These are phyloP conservation scores for Siniperca chuatsi DNA, from an alignment of 2,113 vertebrate species.

Conservation along the genomic window DNA sequence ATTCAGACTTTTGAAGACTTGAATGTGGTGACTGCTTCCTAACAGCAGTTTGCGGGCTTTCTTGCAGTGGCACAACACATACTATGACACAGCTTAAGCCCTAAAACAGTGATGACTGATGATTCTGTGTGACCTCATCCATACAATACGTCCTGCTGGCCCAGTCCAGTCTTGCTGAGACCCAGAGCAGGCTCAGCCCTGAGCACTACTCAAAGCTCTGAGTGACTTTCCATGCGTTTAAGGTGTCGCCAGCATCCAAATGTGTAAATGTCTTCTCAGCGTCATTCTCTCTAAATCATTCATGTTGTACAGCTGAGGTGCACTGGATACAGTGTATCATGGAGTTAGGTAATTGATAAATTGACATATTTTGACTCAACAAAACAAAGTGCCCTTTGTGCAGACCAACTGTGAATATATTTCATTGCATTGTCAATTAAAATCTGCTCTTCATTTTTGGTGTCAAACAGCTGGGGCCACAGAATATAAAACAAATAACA, in stretches of 20 bases:
- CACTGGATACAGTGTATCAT: not conserved
- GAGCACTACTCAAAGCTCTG: not conserved
- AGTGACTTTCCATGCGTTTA: not conserved
- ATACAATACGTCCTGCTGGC: constrained; percentile 7
- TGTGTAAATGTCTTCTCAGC: not conserved
- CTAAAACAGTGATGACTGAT: constrained; percentile 32
- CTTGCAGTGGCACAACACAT: not conserved
- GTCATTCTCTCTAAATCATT: not conserved
- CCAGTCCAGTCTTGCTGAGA: constrained; percentile 33
- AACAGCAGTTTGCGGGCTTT: constrained; percentile 17
- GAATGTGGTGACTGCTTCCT: not conserved
- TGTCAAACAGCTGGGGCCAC: constrained; percentile 4
- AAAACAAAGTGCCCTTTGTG: not conserved
- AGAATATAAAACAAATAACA: constrained; percentile 11
- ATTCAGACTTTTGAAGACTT: constrained; percentile 11
- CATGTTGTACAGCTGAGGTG: not conserved
- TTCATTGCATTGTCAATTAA: constrained; percentile 6
- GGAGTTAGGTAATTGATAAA: not conserved
- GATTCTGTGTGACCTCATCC: constrained; percentile 39
- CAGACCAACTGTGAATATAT: not conserved
- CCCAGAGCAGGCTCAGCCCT: not conserved
- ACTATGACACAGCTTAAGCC: not conserved
- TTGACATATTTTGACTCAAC: not conserved
- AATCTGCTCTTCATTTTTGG: not conserved
- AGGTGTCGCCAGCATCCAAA: not conserved